Evolutionary conservation across 2,113 vertebrate species (phyloP).

Genomic region (Plecotus auritus): DNA sequence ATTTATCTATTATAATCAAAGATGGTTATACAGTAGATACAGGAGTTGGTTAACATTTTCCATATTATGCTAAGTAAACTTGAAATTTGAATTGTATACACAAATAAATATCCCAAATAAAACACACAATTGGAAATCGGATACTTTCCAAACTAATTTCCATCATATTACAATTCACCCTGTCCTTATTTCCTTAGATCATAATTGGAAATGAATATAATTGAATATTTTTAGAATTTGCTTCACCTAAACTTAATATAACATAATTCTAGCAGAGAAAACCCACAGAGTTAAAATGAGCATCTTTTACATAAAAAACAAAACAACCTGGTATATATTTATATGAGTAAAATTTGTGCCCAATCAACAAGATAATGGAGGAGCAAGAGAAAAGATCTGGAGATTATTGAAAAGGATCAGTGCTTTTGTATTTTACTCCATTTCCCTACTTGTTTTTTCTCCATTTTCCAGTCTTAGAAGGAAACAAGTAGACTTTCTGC

Average conservation of each 20-base stretch:
- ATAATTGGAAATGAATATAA: conserved; percentile 38
- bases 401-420: neutral
- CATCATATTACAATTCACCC: neutral
- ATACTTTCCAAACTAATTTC: conserved; percentile 34
- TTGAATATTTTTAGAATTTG: conserved; percentile 32
- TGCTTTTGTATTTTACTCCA: neutral
- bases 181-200: neutral
- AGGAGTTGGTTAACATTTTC: neutral
- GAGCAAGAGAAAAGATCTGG: neutral
- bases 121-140: neutral
- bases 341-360: neutral
- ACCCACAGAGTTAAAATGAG: conserved; percentile 12
- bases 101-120: neutral
- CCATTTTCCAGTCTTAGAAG: neutral
- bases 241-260: neutral
- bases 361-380: neutral
- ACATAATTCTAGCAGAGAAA: conserved; percentile 12
- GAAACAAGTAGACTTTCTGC: neutral
- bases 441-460: neutral
- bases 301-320: neutral
- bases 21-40: neutral
- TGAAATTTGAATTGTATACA: neutral
- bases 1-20: neutral
- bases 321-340: neutral
- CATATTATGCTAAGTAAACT: neutral